These are phyloP conservation scores for Baronia brevicornis DNA, from an alignment of 2,888 invertebrate genomes.

Conservation along the genomic window DNA sequence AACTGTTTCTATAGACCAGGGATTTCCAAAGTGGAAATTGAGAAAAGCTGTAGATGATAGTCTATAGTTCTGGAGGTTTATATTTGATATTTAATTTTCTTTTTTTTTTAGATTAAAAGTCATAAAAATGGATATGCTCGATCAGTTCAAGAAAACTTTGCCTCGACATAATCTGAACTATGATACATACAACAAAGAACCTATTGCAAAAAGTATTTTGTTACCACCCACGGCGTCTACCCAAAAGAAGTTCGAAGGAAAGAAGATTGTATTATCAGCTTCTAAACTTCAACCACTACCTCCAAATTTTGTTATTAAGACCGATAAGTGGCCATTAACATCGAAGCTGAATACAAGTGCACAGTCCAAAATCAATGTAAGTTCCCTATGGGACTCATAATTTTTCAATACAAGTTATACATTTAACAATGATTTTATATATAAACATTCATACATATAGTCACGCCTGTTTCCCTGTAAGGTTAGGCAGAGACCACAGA, in stretches of 20 bases:
- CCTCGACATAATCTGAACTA: slow-evolving; percentile 27
- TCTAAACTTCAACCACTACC: slow-evolving; percentile 59
- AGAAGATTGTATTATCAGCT: slow-evolving; percentile 50
- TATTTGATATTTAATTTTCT: background rate
- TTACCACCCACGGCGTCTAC: background rate
- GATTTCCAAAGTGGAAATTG: no score
- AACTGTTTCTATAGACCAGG: no score
- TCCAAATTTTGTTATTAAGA: slow-evolving; percentile 44
- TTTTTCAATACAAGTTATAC: no score
- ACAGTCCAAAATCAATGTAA: slow-evolving; percentile 7
- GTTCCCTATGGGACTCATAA: background rate
- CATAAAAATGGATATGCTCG: slow-evolving; percentile 32
- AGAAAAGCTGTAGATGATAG: no score
- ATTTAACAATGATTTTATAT: no score
- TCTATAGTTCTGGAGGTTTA: background rate
- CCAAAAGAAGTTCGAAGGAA: slow-evolving; percentile 18
- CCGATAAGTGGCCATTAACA: slow-evolving; percentile 28
- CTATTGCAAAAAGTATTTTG: slow-evolving; percentile 4
- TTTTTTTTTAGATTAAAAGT: slow-evolving; percentile 37
- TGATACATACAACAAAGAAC: slow-evolving; percentile 24
- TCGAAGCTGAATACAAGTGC: background rate
- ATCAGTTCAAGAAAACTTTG: slow-evolving; percentile 33
- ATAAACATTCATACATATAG: no score
- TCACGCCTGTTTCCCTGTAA: no score
- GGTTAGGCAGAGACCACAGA: no score